Conservation (phyloP, 2,113 vertebrate species). For the Kryptolebias marmoratus region DNA sequence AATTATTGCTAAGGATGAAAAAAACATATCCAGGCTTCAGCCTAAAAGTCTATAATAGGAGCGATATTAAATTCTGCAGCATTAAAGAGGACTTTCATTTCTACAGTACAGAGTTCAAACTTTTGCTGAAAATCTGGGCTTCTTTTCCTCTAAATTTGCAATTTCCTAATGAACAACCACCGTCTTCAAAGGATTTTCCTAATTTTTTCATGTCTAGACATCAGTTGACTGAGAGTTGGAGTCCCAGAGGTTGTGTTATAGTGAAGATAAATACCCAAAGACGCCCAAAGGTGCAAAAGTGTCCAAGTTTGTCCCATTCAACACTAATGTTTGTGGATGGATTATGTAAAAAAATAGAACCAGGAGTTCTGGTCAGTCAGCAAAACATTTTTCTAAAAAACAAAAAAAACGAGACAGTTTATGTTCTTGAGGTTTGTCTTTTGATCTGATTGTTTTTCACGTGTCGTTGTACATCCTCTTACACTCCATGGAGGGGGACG, state of each 20-base stretch:
- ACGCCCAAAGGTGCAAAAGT: constrained; percentile 31
- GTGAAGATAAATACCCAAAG: constrained; percentile 42
- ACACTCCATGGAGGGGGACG: constrained; percentile 93
- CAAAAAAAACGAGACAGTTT: constrained; percentile 5
- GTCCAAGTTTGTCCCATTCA: constrained; percentile 22
- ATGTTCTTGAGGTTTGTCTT: background rate
- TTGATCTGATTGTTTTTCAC: constrained; percentile 56
- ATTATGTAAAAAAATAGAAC: constrained; percentile 29
- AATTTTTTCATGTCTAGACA: background rate
- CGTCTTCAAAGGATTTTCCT: background rate
- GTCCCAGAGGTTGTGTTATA: constrained; percentile 36
- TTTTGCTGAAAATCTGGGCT: constrained; percentile 1
- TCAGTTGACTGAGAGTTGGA: background rate
- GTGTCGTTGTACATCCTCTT: constrained; percentile 95
- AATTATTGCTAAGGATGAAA: constrained; percentile 87
- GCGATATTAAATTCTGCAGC: constrained; percentile 57
- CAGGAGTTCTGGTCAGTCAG: background rate
- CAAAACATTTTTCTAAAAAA: constrained; percentile 35
- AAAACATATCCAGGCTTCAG: constrained; percentile 70
- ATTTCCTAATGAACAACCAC: background rate
- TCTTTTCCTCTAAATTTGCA: background rate
- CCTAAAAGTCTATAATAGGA: constrained; percentile 12
- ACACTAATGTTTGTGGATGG: constrained; percentile 15
- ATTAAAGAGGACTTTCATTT: constrained; percentile 34
- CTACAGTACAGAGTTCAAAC: constrained; percentile 20